Evolutionary conservation across 37 sponge, comb jelly and placozoan species (phyloP).

Genomic region (Beroe forskalii): DNA sequence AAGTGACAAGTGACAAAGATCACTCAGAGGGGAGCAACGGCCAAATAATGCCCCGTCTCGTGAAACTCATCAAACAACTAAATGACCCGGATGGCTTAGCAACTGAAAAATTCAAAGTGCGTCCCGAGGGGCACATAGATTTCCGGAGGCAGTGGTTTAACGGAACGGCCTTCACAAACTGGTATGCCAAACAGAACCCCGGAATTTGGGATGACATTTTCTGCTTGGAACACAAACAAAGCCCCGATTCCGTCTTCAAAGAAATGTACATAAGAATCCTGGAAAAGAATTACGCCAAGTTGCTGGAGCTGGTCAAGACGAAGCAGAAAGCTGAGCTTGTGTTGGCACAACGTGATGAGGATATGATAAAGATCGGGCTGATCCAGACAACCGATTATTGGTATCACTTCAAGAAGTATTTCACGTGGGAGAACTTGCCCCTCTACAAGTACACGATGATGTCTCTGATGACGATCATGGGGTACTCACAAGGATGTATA

Average conservation of each 20-base stretch:
- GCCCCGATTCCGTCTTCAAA: not conserved
- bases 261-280: constrained; percentile 11
- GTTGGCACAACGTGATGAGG: not conserved
- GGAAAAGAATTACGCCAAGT: not conserved
- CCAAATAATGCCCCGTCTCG: constrained; percentile 33
- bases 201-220: constrained; percentile 15
- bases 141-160: constrained; percentile 28
- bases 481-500: not conserved
- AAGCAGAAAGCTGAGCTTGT: not conserved
- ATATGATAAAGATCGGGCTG: not conserved
- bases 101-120: constrained; percentile 1
- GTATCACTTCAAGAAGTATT: constrained; percentile 3
- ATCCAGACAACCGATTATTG: constrained; percentile 10
- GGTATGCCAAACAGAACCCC: constrained; percentile 47
- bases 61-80: not conserved
- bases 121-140: not conserved
- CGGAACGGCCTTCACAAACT: constrained; percentile 16
- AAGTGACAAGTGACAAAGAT: not conserved
- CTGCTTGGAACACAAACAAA: not conserved
- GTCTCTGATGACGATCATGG: constrained; percentile 7
- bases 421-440: constrained; percentile 42
- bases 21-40: too few species aligned
- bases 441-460: constrained; percentile 49
- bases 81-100: not conserved
- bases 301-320: not conserved